phyloP scores from a whole-genome alignment of 2,113 vertebrate genomes.

The Pao palembangensis region DNA sequence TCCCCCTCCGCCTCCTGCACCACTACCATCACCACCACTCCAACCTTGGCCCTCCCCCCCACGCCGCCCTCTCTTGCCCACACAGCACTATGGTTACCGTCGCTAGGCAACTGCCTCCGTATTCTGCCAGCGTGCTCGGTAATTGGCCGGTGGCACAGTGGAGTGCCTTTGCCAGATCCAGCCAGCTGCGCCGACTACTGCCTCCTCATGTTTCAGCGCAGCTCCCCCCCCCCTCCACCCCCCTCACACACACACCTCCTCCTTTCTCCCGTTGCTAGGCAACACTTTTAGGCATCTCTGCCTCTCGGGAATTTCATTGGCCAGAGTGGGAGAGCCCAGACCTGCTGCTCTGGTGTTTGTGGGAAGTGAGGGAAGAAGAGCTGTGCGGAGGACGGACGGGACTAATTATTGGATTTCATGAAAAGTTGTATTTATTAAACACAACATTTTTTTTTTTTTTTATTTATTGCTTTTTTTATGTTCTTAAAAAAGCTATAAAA shows the following conservation, averaged over 20 bases:
- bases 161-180: conserved; percentile 84
- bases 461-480: no score
- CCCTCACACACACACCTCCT: conserved; percentile 14
- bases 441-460: no score
- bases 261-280: conserved; percentile 83
- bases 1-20: conserved; percentile 24
- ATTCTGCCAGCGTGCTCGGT: conserved; percentile 81
- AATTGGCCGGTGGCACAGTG: conserved; percentile 87
- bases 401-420: conserved; percentile 4
- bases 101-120: conserved; percentile 93
- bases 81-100: conserved; percentile 73
- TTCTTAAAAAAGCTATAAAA: no score
- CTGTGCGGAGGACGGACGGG: neutral
- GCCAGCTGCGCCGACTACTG: conserved; percentile 87
- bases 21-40: conserved; percentile 26
- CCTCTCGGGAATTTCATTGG: conserved; percentile 79
- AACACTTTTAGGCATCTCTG: conserved; percentile 81
- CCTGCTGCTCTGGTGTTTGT: conserved; percentile 67
- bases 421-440: no score
- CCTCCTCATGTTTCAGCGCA: conserved; percentile 64
- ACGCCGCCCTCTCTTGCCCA: conserved; percentile 35
- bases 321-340: conserved; percentile 72
- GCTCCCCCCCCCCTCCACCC: conserved; percentile 45
- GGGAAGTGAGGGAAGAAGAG: conserved; percentile 30
- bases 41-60: conserved; percentile 11